Base-by-base conservation (phyloP, 1,140 invertebrate species). In the Megalonaias nervosa region DNA sequence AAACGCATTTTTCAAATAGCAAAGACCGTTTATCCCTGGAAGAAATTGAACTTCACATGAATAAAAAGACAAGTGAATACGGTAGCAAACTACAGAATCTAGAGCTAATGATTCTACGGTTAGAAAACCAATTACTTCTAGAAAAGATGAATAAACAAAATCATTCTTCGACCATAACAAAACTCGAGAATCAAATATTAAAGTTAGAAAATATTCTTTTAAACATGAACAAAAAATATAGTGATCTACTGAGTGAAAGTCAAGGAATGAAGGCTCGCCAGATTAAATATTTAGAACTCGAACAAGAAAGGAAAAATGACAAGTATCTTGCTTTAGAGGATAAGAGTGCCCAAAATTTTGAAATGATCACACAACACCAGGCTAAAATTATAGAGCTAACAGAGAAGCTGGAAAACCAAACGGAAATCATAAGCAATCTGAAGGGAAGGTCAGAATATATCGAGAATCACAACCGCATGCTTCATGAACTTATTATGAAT, bases 201-300 rank as follows among this genome's bases (percentile, higher is more conserved):
- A 84, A 76, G 73, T 75, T 90, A 14, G 88, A 90, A 77, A 90
- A 88, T 72, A 84, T 86, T 62, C 68, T 90, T 2, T 67, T 88
- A 61, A 84, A 81, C 80, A 79, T 90, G 17, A 89, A 85, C 58
- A 83, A 85, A 73, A 88, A 80, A 68, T 88, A 86, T 72, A 64
- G 68, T 14, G 61, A 79, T 17, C 67, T 89, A 3, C 66, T 77
- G 67, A 58, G 75, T 23, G 81, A 87, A 55, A 84, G 86, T 61
- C 82, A 86, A 14, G 60, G 61, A n/a, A 61, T 88, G 67, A 82
- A 78, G 59, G 77, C 77, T 67, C 62, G 80, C 17, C 84, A 85
- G 68, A 82, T 80, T 5, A 83, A 84, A 60, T 85, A 84, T 74
- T 48, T 86, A 56, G 82, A 86, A 74, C 61, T 88, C 13, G 82